Evolutionary conservation across 2,113 vertebrate species (phyloP), one percentile per base, ranked within the genome.

Genomic region (Etheostoma spectabile): DNA sequence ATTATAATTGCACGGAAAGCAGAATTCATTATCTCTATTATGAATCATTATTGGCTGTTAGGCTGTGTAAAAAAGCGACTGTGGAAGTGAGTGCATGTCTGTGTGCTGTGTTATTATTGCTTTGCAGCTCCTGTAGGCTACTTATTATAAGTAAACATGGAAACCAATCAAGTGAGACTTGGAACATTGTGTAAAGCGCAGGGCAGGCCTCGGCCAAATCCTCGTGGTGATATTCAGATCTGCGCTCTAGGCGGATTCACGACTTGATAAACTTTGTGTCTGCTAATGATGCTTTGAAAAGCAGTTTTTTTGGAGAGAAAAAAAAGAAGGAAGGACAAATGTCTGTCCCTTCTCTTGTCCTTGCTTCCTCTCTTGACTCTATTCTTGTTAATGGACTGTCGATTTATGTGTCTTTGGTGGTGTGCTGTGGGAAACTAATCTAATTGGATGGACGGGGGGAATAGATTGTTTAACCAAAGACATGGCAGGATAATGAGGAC

Each of bases 401-500:
- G 70, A 61, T 73, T 80, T n/a, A 45, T 62, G 56, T 88, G 83
- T 83, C 85, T 78, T 63, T 52, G 75, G 57, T 55, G 49, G 63
- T 82, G 82, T 80, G 81, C 84, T 72, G 55, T 48, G 52, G 63
- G 73, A 74, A 70, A 59, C 35, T 24, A 71, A 38, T 77, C 69
- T 87, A 89, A 92, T 83, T 88, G 84, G 70, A 85, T 79, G 77
- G 63, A 72, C 77, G 71, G 33, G 48, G 61, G 66, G 60, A 64
- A 76, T 79, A 75, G 74, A 62, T 77, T 88, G 87, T 88, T 89
- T 86, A 84, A 87, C 87, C 53, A 80, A 13, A 70, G 67, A 82
- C 77, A 76, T 73, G 84, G 62, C 52, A 70, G 35, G 73, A 86
- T 89, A 89, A 89, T 67, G 83, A 84, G 62, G 68, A 80, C 16